Evolutionary conservation across 2,888 invertebrate genomes (phyloP).

Genomic region (Alentia gelatinosa): DNA sequence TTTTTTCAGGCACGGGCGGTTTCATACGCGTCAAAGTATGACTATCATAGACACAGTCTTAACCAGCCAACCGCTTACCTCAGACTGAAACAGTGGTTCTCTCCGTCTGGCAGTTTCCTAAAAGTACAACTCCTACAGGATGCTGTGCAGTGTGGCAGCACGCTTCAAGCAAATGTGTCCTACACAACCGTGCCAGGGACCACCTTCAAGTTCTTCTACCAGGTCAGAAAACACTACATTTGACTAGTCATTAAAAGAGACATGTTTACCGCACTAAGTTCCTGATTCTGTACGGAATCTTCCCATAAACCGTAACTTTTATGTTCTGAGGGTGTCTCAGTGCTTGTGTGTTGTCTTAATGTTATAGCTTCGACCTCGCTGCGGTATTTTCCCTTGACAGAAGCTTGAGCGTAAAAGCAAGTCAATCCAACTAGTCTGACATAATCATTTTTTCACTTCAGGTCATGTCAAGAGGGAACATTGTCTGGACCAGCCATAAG

Average conservation of each 20-base stretch:
- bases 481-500: slow-evolving; percentile 61
- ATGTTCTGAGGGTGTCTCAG: too few relatives aligned
- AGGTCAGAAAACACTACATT: slow-evolving; percentile 61
- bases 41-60: too few relatives aligned
- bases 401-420: too few relatives aligned
- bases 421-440: too few relatives aligned
- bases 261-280: too few relatives aligned
- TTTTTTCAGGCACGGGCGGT: neutral
- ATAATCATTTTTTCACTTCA: slow-evolving; percentile 50
- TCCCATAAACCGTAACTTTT: too few relatives aligned
- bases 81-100: slow-evolving; percentile 69
- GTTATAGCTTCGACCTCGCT: too few relatives aligned
- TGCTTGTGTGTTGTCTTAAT: too few relatives aligned
- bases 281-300: too few relatives aligned
- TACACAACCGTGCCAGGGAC: slow-evolving; percentile 68
- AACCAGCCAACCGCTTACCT: slow-evolving; percentile 31
- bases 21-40: neutral
- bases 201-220: slow-evolving; percentile 64
- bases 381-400: too few relatives aligned
- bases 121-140: slow-evolving; percentile 68
- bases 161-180: slow-evolving; percentile 66
- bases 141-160: slow-evolving; percentile 66
- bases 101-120: slow-evolving; percentile 72
- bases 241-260: neutral
- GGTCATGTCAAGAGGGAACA: slow-evolving; percentile 67